These are phyloP conservation scores for Argyrosomus regius DNA, from an alignment of 2,797 vertebrate genomes.

Conservation along the genomic window DNA sequence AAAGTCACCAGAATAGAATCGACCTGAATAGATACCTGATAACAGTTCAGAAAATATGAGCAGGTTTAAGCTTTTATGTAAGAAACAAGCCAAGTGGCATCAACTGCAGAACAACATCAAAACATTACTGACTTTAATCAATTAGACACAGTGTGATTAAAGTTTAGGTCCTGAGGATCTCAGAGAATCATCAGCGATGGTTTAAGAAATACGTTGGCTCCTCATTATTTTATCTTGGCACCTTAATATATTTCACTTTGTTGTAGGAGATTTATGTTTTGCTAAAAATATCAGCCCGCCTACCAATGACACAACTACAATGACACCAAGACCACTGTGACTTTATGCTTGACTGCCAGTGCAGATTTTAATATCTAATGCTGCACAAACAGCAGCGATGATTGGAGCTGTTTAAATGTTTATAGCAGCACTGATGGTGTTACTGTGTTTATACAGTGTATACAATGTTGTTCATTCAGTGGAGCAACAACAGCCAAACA, in stretches of 20 bases:
- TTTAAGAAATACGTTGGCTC: not conserved
- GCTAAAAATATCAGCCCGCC: not conserved
- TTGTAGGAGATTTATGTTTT: not conserved
- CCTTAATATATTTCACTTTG: not conserved
- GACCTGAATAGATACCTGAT: not conserved
- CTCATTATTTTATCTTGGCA: not conserved
- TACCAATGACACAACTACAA: too few relatives aligned
- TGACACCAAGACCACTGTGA: too few relatives aligned
- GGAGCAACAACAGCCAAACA: not conserved
- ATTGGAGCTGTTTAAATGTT: not conserved
- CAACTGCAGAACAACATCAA: constrained; percentile 4
- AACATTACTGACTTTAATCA: constrained; percentile 10
- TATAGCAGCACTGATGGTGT: too few relatives aligned
- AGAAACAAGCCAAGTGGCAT: constrained; percentile 16
- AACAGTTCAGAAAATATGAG: not conserved
- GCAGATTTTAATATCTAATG: not conserved
- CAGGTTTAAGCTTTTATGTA: not conserved
- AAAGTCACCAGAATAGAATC: not conserved
- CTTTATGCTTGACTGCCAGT: not conserved
- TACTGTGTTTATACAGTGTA: not conserved
- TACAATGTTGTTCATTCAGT: not conserved
- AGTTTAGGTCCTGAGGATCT: not conserved
- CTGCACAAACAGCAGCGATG: not conserved
- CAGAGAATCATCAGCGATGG: not conserved
- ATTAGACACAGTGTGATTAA: not conserved